These are phyloP conservation scores for Castor canadensis DNA, from an alignment of 2,113 vertebrate species.

Conservation along the genomic window DNA sequence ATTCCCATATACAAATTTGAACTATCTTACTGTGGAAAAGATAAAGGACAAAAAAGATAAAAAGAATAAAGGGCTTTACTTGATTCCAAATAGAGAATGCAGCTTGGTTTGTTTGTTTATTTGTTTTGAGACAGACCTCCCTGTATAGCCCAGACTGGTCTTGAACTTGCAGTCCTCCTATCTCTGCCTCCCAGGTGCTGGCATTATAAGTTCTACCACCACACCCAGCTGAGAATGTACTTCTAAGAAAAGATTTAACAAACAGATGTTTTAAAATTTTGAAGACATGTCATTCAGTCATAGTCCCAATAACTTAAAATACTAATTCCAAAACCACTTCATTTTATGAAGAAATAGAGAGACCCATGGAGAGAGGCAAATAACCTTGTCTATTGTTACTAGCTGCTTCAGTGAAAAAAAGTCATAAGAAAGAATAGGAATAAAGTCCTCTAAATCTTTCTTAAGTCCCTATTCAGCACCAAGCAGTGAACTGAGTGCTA, in stretches of 20 bases:
- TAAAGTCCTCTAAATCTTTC: background rate
- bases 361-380: background rate
- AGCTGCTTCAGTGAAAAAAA: background rate
- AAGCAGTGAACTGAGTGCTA: background rate
- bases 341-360: background rate
- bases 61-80: background rate
- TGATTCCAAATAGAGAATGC: background rate
- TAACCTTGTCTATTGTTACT: background rate
- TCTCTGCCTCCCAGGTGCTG: too few species aligned
- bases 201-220: too few species aligned
- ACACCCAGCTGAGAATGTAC: too few species aligned
- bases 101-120: background rate
- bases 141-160: too few species aligned
- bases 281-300: background rate
- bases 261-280: background rate
- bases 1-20: background rate
- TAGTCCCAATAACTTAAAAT: background rate
- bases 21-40: background rate
- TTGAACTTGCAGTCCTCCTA: too few species aligned
- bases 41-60: background rate
- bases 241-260: conserved; percentile 27
- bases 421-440: background rate
- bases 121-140: too few species aligned
- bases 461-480: background rate
- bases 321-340: background rate